Evolutionary conservation across 2,888 invertebrate genomes (phyloP).

Genomic region (Xestoiulus laeticollis): DNA sequence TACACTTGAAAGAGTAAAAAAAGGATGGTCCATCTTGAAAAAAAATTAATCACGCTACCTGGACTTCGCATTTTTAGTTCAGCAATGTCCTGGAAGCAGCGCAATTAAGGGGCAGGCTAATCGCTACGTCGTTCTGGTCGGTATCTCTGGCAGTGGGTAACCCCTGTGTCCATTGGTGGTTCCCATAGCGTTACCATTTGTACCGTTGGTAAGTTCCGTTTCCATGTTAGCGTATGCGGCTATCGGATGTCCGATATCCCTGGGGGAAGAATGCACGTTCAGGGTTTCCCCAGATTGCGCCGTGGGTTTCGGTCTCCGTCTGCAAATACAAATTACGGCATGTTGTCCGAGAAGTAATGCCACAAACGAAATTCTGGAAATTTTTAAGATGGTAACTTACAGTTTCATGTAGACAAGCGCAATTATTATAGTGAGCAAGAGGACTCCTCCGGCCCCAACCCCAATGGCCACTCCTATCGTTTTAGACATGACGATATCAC

Average conservation of each 20-base stretch:
- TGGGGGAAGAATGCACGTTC: neutral
- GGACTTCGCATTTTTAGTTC: too few relatives aligned
- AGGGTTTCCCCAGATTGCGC: neutral
- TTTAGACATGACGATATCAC: conserved; percentile 52
- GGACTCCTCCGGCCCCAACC: conserved; percentile 55
- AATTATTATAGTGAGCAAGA: conserved; percentile 55
- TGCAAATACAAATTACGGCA: conserved; percentile 7
- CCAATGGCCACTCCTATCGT: conserved; percentile 56
- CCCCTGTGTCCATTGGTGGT: neutral
- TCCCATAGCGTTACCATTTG: neutral
- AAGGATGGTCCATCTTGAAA: neutral
- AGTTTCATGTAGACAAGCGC: conserved; percentile 56
- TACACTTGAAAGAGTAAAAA: neutral
- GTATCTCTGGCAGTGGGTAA: conserved; percentile 36
- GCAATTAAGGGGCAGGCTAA: neutral
- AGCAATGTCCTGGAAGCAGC: neutral
- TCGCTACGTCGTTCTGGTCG: neutral
- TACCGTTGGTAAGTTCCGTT: conserved; percentile 48
- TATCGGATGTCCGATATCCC: conserved; percentile 42
- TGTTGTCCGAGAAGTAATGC: neutral
- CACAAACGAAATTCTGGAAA: too few relatives aligned
- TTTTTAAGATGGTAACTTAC: conserved; percentile 49
- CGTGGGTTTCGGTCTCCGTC: conserved; percentile 50
- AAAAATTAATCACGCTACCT: neutral
- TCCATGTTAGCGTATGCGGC: conserved; percentile 51